Percentiles rank a stretch among this genome's conserved stretches.
Conservation (phyloP, 2,888 invertebrate genomes). For the Baronia brevicornis region DNA sequence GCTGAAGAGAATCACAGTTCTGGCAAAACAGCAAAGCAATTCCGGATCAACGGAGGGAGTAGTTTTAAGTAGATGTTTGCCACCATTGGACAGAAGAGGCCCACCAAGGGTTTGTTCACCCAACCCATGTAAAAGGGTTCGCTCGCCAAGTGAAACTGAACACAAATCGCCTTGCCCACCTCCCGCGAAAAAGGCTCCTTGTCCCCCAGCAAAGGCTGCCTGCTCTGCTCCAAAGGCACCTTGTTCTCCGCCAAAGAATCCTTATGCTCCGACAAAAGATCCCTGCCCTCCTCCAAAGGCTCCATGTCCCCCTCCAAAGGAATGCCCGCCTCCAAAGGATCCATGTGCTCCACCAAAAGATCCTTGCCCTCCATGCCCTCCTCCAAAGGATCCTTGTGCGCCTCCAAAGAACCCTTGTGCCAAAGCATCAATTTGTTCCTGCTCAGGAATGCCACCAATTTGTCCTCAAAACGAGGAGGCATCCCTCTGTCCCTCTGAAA, state of each 20-base stretch:
- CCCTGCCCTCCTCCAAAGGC: conserved; percentile 23
- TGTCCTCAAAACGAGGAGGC: no score
- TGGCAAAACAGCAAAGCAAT: no score
- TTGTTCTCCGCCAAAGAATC: conserved; percentile 17
- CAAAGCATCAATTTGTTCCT: no score
- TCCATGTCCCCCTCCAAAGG: conserved; percentile 15
- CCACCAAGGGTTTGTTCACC: no score
- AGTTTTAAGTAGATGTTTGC: no score
- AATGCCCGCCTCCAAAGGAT: no score
- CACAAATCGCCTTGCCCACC: conserved; percentile 4
- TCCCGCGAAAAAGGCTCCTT: conserved; percentile 6
- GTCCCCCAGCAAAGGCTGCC: conserved; percentile 11
- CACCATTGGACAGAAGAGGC: no score
- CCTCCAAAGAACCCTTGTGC: no score
- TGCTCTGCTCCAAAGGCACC: not conserved
- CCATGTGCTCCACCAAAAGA: conserved; percentile 15
- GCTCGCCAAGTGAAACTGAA: not conserved
- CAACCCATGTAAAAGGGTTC: conserved; percentile 6
- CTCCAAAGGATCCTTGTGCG: conserved; percentile 10
- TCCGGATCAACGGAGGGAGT: no score
- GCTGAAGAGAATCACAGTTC: no score
- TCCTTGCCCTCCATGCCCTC: conserved; percentile 13
- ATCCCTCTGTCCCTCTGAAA: conserved; percentile 4
- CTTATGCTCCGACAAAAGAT: conserved; percentile 20
- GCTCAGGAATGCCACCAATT: no score